Base-by-base conservation (phyloP, 23 tunicate genomes). In the Ascidia mentula region DNA sequence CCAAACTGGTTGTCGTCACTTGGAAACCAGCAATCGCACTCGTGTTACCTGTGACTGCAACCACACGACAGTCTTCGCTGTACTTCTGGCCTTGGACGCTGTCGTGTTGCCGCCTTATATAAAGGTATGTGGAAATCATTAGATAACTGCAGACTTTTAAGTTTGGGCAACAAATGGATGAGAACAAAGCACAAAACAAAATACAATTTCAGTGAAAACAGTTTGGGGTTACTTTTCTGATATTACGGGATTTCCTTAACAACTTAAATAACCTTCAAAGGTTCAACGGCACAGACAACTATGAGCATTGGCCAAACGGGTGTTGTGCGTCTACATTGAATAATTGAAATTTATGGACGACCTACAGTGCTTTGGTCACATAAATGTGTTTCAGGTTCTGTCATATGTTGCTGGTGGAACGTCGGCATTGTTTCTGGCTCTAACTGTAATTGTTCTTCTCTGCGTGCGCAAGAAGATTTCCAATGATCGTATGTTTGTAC, bases 41-140 rank as follows among this genome's bases (percentile, higher is more conserved):
- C 7, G 13, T 26, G 65, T 53, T 53, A 36, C 78, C 9, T 74
- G 78, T 38, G 45, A 6, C 26, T 74, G 78, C 46, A 36, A 74
- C 78, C 78, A 74, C 78, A 74, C 78, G 18, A 74, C 78, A 2
- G 24, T 74, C 2, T 74, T 74, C 20, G 78, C 78, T 5, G 78
- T 74, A 8, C 40, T 74, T 38, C 46, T 74, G 46, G 33, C 46
- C 17, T 46, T 74, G 3, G 46, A 31, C 6, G 31, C 40, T 3
- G 78, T 74, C 28, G 78, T 74, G 1, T 28, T 36, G 33, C 12
- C 24, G 6, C 40, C 78, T 35, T 1, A 36, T 3, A 30, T 38
- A 17, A 39, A 35, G 46, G 45, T 35, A 39, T 28, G 74, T 1
- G 32, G 18, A 71, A 7, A 18, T 71, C 8, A 71, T 71, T 26